Conservation (phyloP, 2,113 vertebrate species). For the Sialia sialis region DNA sequence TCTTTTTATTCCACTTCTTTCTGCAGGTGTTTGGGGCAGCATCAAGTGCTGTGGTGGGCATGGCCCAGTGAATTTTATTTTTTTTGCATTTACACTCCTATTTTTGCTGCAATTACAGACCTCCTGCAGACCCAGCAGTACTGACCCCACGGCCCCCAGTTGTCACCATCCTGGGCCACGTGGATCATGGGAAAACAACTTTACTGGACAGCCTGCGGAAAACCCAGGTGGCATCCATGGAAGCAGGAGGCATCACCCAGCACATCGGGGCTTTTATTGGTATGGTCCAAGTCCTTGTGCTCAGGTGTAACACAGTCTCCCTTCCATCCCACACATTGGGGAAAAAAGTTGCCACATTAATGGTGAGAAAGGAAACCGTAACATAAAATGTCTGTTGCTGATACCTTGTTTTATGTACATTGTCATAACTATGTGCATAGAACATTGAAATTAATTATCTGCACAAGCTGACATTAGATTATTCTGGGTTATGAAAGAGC, state of each 20-base stretch:
- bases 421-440: accelerated
- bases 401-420: not conserved
- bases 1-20: not conserved
- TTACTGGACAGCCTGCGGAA: slow-evolving; percentile 90
- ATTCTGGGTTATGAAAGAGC: not conserved
- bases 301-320: not conserved
- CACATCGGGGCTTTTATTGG: slow-evolving; percentile 89
- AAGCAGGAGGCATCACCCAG: slow-evolving; percentile 88
- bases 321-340: not conserved
- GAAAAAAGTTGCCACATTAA: not conserved
- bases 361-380: not conserved
- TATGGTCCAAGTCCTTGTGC: not conserved
- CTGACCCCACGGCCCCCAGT: slow-evolving; percentile 82
- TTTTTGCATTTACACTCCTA: not conserved
- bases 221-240: slow-evolving; percentile 83
- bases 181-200: slow-evolving; percentile 96
- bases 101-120: slow-evolving; percentile 68
- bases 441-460: not conserved
- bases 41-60: accelerated
- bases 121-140: slow-evolving; percentile 75
- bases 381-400: not conserved
- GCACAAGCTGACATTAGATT: not conserved
- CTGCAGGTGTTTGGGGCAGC: not conserved
- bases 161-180: slow-evolving; percentile 96
- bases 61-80: not conserved